Evolutionary conservation across 2,113 vertebrate species (phyloP), one percentile per base, ranked within the genome.

Genomic region (Pachypanchax playfairii): DNA sequence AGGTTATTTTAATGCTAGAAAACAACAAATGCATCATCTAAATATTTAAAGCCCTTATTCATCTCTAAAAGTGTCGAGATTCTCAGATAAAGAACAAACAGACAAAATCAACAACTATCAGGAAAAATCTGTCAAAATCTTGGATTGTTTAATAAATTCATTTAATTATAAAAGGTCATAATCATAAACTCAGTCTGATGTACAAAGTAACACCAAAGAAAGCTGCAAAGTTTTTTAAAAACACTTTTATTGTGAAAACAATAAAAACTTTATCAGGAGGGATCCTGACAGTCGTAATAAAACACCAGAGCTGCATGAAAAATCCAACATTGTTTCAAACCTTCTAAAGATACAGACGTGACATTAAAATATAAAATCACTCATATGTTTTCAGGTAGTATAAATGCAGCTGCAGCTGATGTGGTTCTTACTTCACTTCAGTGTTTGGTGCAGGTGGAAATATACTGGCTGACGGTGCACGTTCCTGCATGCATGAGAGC

Each of bases 391-490:
- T 42, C 18, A 44, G 18, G 18, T 59, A 10, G 35, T 28, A 48
- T 20, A 8, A 48, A 3, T 54, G 26, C 21, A 62, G 5, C 10
- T 54, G 26, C 21, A 62, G 5, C 10, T 7, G 3, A 58, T 49
- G 46, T 24, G 21, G 18, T 15, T 62, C 49, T 8, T 13, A 49
- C 10, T 51, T 46, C n/a, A 28, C 29, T 10, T 31, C 38, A 35
- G 9, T 0, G 13, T 13, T 43, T 6, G 29, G 9, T 63, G 26
- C 0, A 24, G 52, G 42, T 79, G 73, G 73, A 82, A 77, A 79
- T 82, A 46, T 70, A 82, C 77, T 0, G 12, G 54, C 28, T 55
- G 39, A 31, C 22, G 24, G 50, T 49, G 1, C 5, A 28, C 39
- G 57, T 50, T 14, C 14, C 20, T 55, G 21, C 20, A 42, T 62